These are phyloP conservation scores for Achlya flavicornis DNA, from an alignment of 2,888 invertebrate species.

Conservation along the genomic window DNA sequence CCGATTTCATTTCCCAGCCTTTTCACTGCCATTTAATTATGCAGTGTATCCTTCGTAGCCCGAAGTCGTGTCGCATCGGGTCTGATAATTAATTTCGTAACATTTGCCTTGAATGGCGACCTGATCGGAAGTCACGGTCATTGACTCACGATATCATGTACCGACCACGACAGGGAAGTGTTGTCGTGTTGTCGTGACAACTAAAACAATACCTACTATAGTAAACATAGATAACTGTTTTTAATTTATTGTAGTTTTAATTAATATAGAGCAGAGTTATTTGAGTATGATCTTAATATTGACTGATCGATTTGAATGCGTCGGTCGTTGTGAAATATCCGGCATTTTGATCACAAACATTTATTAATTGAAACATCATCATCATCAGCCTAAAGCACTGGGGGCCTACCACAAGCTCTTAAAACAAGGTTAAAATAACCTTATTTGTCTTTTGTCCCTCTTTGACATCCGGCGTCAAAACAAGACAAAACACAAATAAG, in stretches of 20 bases:
- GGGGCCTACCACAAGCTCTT: no score
- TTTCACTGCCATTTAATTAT: not conserved
- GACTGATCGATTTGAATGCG: no score
- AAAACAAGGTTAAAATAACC: no score
- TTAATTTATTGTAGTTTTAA: not conserved
- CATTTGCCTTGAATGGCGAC: slow-evolving; percentile 39
- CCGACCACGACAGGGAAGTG: slow-evolving; percentile 22
- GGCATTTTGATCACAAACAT: no score
- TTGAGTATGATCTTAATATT: no score
- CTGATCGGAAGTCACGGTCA: slow-evolving; percentile 53
- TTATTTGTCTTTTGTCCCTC: no score
- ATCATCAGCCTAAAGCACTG: no score
- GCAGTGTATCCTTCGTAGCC: not conserved
- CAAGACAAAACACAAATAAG: no score
- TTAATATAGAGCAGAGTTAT: not conserved
- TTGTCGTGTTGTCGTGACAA: not conserved
- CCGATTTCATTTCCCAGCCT: not conserved
- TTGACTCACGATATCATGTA: slow-evolving; percentile 49
- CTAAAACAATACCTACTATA: slow-evolving; percentile 5
- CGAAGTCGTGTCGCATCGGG: not conserved
- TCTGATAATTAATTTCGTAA: slow-evolving; percentile 26
- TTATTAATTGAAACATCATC: no score
- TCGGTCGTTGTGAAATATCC: no score
- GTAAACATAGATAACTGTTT: not conserved
- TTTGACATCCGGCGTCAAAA: no score